These are phyloP conservation scores for Luidia sarsii DNA, from an alignment of 53 echinoderm and acorn worm genomes.

Conservation along the genomic window DNA sequence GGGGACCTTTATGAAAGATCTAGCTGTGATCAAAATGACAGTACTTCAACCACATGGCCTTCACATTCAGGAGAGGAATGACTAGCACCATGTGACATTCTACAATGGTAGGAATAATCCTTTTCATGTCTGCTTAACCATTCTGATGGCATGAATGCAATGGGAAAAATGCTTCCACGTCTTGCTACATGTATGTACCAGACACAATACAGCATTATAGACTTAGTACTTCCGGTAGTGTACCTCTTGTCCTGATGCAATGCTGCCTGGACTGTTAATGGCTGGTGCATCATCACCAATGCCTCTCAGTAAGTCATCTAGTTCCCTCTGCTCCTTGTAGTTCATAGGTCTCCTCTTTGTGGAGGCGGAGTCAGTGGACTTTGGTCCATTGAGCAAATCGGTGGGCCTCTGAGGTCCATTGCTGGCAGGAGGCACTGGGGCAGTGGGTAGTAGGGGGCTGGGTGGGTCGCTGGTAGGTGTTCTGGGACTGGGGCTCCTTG, in stretches of 20 bases:
- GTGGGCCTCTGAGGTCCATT: slow-evolving; percentile 8
- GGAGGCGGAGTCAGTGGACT: not conserved
- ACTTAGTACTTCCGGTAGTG: too few relatives aligned
- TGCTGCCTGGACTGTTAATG: slow-evolving; percentile 14
- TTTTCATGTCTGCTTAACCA: too few relatives aligned
- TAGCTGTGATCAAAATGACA: too few relatives aligned
- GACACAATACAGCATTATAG: not conserved
- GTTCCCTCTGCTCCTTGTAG: slow-evolving; percentile 73
- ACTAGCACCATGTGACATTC: too few relatives aligned
- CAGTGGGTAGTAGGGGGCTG: slow-evolving; percentile 29
- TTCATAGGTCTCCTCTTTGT: slow-evolving; percentile 63
- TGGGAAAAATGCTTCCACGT: not conserved
- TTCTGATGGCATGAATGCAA: not conserved
- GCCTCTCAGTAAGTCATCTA: slow-evolving; percentile 82
- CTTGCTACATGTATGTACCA: not conserved
- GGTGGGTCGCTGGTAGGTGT: slow-evolving; percentile 46
- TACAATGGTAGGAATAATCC: too few relatives aligned
- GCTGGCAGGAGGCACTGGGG: slow-evolving; percentile 2
- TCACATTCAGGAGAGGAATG: too few relatives aligned
- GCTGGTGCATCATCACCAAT: slow-evolving; percentile 21
- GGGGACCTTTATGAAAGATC: too few relatives aligned
- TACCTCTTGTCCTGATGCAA: slow-evolving; percentile 32
- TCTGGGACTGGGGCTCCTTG: slow-evolving; percentile 11
- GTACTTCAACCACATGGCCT: too few relatives aligned
- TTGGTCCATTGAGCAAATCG: slow-evolving; percentile 42